phyloP scores from a whole-genome alignment of 1,140 invertebrate species.

The Pantala flavescens region DNA sequence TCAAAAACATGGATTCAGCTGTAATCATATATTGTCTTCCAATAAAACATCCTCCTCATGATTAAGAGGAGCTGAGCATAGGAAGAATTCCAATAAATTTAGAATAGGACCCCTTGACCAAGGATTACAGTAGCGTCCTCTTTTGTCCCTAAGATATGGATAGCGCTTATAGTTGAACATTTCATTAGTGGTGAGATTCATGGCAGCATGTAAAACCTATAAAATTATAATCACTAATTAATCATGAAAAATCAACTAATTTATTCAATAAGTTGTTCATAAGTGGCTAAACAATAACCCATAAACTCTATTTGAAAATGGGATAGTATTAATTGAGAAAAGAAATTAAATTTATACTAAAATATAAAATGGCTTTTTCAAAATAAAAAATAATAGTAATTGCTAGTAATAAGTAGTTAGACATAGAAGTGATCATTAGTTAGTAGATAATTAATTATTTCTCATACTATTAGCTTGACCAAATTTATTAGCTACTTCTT shows the following conservation, averaged over 20 bases:
- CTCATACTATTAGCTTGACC: too few relatives aligned
- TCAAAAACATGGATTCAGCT: neutral
- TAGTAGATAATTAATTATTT: too few relatives aligned
- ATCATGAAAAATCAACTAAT: slow-evolving; percentile 7
- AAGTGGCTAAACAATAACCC: slow-evolving; percentile 16
- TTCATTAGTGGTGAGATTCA: slow-evolving; percentile 89
- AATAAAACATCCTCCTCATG: slow-evolving; percentile 14
- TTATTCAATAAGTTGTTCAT: slow-evolving; percentile 10
- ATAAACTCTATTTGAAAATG: slow-evolving; percentile 13
- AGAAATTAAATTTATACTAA: too few relatives aligned
- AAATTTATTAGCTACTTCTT: too few relatives aligned
- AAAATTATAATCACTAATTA: slow-evolving; percentile 26
- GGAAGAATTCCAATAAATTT: slow-evolving; percentile 83
- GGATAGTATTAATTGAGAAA: too few relatives aligned
- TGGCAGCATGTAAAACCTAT: slow-evolving; percentile 72
- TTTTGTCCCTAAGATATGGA: slow-evolving; percentile 73
- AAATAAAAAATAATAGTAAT: too few relatives aligned
- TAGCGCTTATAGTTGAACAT: slow-evolving; percentile 89
- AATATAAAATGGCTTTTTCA: too few relatives aligned
- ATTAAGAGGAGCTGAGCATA: slow-evolving; percentile 42
- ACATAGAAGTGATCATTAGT: too few relatives aligned
- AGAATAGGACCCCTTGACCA: slow-evolving; percentile 75
- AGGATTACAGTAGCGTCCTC: slow-evolving; percentile 78
- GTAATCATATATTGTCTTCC: slow-evolving; percentile 14
- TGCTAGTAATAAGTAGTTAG: too few relatives aligned